Evolutionary conservation across 1,140 invertebrate genomes (phyloP).

Genomic region (Aethina tumida): DNA sequence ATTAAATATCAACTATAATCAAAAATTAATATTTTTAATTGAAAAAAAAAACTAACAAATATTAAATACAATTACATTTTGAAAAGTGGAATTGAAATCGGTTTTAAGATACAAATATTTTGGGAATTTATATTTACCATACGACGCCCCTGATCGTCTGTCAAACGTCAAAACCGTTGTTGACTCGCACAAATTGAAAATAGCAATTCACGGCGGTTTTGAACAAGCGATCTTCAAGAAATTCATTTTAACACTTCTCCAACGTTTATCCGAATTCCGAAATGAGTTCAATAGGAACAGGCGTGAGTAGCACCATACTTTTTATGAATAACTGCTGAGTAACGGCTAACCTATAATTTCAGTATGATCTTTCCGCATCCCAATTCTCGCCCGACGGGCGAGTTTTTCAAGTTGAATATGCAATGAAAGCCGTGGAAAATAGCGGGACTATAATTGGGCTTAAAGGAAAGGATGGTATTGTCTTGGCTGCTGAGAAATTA

Average conservation of each 20-base stretch:
- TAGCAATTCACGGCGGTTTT: constrained; percentile 14
- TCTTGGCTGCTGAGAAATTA: constrained; percentile 96
- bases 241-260: not conserved
- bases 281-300: constrained; percentile 95
- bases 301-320: constrained; percentile 53
- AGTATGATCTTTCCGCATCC: constrained; percentile 98
- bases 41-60: no score
- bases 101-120: no score
- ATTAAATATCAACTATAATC: no score
- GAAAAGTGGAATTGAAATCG: no score
- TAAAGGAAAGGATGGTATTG: constrained; percentile 90
- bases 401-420: constrained; percentile 99
- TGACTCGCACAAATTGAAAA: constrained; percentile 10
- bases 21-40: no score
- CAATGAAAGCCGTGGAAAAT: constrained; percentile 97
- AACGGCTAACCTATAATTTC: constrained; percentile 20
- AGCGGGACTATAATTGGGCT: constrained; percentile 94
- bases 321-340: constrained; percentile 13
- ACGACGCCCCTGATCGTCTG: no score
- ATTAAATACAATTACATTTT: no score
- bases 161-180: constrained; percentile 9
- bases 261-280: constrained; percentile 13
- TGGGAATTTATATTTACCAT: no score
- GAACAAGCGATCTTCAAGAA: constrained; percentile 7
- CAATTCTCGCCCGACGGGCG: constrained; percentile 99